phyloP scores from a whole-genome alignment of 2,888 invertebrate species.

The Imbricaverruca yamaguchii region DNA sequence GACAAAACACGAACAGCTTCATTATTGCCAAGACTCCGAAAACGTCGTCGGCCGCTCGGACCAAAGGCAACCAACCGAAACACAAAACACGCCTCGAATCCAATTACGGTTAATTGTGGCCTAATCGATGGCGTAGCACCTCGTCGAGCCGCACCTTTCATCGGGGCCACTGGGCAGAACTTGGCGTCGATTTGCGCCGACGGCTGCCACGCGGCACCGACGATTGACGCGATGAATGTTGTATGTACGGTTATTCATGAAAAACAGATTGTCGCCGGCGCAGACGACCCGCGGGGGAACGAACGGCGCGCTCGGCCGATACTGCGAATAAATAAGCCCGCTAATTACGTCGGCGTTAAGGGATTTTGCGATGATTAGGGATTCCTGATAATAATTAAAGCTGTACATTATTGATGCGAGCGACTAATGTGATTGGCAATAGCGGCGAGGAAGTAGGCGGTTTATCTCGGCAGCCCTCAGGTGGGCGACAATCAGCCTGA shows the following conservation, averaged over 20 bases:
- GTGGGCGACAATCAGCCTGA: neutral
- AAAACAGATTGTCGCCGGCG: neutral
- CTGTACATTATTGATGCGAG: neutral
- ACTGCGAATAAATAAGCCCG: neutral
- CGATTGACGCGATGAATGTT: constrained; percentile 11
- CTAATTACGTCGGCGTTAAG: neutral
- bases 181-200: neutral
- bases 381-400: constrained; percentile 17
- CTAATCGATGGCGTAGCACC: neutral
- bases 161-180: neutral
- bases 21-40: constrained; percentile 2
- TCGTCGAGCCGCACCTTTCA: neutral
- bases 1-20: neutral
- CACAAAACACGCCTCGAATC: neutral
- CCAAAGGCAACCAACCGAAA: neutral
- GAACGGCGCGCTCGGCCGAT: neutral
- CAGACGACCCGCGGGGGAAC: neutral
- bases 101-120: constrained; percentile 12
- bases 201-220: neutral
- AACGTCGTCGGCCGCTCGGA: neutral
- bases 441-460: neutral
- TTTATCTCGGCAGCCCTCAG: neutral
- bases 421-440: neutral
- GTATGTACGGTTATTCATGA: constrained; percentile 7
- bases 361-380: constrained; percentile 7